phyloP scores from a whole-genome alignment of 92 coral and sea anemone genomes.

The Meandrina meandrites region DNA sequence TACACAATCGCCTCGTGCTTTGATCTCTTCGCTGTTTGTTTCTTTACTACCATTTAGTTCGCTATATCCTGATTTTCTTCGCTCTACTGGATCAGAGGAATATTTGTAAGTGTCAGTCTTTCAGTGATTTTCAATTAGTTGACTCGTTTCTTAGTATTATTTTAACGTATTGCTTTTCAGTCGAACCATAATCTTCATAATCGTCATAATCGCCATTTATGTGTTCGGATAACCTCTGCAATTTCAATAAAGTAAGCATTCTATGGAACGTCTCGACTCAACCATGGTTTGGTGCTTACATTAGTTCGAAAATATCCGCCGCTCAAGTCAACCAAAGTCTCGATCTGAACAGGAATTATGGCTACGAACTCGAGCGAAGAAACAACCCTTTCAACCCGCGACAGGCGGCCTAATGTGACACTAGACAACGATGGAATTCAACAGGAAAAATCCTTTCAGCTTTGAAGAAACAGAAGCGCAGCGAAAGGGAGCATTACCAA shows the following conservation, averaged over 20 bases:
- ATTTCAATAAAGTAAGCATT: neutral
- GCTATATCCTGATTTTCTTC: neutral
- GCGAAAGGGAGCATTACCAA: neutral
- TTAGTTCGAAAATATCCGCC: constrained; percentile 12
- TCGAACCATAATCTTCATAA: constrained; percentile 5
- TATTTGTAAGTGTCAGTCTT: neutral
- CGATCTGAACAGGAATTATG: neutral
- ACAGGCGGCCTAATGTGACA: constrained; percentile 19
- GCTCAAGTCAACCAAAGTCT: too few species aligned
- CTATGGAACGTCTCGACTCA: neutral
- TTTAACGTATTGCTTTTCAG: constrained; percentile 1
- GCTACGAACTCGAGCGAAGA: neutral
- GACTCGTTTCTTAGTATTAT: neutral
- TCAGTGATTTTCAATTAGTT: neutral
- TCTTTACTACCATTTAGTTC: too few species aligned
- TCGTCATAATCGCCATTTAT: neutral
- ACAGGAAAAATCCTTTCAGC: neutral
- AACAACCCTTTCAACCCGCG: neutral
- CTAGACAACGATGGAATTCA: constrained; percentile 19
- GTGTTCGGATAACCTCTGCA: constrained; percentile 1
- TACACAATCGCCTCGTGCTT: too few species aligned
- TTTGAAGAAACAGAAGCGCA: constrained; percentile 9
- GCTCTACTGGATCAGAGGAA: constrained; percentile 11
- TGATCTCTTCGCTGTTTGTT: too few species aligned
- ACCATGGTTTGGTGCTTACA: neutral